Conservation (phyloP, 2,888 invertebrate species). For the Crematogaster levior region DNA sequence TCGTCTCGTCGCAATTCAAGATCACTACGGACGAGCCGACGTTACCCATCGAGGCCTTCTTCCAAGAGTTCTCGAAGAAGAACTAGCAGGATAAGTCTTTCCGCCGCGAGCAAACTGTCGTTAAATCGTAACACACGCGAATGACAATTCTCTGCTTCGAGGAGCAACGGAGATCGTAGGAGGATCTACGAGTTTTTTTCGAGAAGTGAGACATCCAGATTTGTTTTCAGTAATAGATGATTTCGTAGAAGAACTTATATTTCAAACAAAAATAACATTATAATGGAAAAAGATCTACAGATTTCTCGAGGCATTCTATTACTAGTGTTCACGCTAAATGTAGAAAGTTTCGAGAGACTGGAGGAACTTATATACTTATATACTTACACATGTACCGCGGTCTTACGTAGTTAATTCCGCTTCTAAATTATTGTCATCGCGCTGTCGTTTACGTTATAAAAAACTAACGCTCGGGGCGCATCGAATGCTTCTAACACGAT, state of each 20-base stretch:
- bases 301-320: conserved; percentile 19
- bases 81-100: conserved; percentile 82
- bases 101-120: background rate
- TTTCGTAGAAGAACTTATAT: background rate
- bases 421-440: conserved; percentile 48
- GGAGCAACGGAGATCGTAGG: background rate
- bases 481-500: background rate
- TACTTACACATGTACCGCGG: background rate
- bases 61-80: conserved; percentile 90
- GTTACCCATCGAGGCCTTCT: conserved; percentile 93
- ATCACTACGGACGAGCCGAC: conserved; percentile 93
- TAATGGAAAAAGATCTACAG: background rate
- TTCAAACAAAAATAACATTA: conserved; percentile 2
- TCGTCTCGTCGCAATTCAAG: conserved; percentile 90
- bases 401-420: conserved; percentile 15
- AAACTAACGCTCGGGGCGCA: conserved; percentile 1
- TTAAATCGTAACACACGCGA: background rate
- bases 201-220: background rate
- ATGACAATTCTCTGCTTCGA: conserved; percentile 10
- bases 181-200: background rate
- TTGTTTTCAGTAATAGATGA: background rate
- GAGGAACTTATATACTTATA: background rate
- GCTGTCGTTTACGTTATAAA: conserved; percentile 8
- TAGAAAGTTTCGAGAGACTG: conserved; percentile 17
- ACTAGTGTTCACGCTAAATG: background rate